These are phyloP conservation scores for Drosophila ananassae DNA, from an alignment of 1,140 invertebrate genomes.

Conservation along the genomic window DNA sequence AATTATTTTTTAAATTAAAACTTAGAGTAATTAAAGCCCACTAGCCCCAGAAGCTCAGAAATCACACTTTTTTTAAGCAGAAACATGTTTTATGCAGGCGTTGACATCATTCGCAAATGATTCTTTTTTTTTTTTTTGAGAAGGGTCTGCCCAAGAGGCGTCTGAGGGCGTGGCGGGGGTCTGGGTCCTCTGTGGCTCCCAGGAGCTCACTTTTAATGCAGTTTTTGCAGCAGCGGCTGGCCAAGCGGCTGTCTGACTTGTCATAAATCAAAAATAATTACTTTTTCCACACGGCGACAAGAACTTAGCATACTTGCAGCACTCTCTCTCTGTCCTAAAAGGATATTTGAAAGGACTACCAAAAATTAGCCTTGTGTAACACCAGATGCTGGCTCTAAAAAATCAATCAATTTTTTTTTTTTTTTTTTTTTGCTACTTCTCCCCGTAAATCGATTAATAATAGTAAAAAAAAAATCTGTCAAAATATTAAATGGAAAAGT, in stretches of 20 bases:
- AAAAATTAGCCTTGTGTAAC: constrained; percentile 14
- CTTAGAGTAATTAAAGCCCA: neutral
- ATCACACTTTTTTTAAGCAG: constrained; percentile 14
- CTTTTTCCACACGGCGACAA: constrained; percentile 48
- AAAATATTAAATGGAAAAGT: neutral
- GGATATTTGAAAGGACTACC: neutral
- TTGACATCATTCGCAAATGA: constrained; percentile 82
- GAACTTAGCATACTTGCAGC: constrained; percentile 50
- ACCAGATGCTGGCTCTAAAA: constrained; percentile 6
- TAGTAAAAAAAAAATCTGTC: neutral
- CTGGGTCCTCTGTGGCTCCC: neutral
- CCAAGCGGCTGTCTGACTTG: constrained; percentile 45
- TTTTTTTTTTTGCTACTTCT: too few species aligned
- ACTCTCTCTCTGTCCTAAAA: neutral
- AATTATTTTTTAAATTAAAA: neutral
- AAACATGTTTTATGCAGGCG: constrained; percentile 75
- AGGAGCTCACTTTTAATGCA: constrained; percentile 33
- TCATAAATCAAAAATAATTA: constrained; percentile 82
- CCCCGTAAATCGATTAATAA: neutral
- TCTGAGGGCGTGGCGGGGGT: neutral
- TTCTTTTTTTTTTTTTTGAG: neutral
- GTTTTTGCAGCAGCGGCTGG: constrained; percentile 7
- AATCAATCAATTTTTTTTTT: constrained; percentile 12
- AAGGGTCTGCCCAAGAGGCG: neutral
- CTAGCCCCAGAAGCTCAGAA: neutral